Evolutionary conservation across 1,140 invertebrate species (phyloP), one percentile per base, ranked within the genome.

Genomic region (Diachasma alloeum): DNA sequence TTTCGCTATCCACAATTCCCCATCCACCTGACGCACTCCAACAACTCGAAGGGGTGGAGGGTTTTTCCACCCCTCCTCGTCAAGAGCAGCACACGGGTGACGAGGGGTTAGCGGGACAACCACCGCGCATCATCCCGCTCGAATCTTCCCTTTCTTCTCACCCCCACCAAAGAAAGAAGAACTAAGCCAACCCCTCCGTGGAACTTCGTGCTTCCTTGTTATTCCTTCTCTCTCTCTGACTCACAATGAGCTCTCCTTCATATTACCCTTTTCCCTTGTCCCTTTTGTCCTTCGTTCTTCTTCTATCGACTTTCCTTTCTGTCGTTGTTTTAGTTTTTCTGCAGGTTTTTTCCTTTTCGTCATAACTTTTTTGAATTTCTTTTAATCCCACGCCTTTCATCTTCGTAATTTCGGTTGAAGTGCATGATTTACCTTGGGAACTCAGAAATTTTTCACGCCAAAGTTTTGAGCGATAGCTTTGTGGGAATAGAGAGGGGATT

Each of bases 61-160:
- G 71, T 13, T 68, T 37, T 15, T 78, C 56, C 70, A 66, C 77
- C 44, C 76, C 17, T 36, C 69, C 76, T 63, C 68, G 10, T 15
- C 13, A 26, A 75, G 53, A 59, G 15, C 37, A 42, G 31, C 2
- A 31, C 6, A 6, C 2, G 31, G 31, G 31, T 31, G 31, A 31
- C 6, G 31, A 31, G 69, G 37, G 46, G 56, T 17, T 26, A 36
- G 42, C 24, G 26, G 73, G 17, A 63, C 39, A 22, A n/a, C 63
- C 42, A 48, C 59, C 73, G 73, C 73, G 74, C 67, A 76, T 69
- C 67, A 76, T 59, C 69, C 75, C 75, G 36, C 67, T 46, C 19
- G 15, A 59, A 48, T 44, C 10, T 69, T 42, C 19, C 26, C 53
- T 31, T 31, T 31, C 31, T 31, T 6, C 31, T 31, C 31, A 31